These are phyloP conservation scores for Eumerus sabulonum DNA, from an alignment of 2,888 invertebrate genomes.

Conservation along the genomic window DNA sequence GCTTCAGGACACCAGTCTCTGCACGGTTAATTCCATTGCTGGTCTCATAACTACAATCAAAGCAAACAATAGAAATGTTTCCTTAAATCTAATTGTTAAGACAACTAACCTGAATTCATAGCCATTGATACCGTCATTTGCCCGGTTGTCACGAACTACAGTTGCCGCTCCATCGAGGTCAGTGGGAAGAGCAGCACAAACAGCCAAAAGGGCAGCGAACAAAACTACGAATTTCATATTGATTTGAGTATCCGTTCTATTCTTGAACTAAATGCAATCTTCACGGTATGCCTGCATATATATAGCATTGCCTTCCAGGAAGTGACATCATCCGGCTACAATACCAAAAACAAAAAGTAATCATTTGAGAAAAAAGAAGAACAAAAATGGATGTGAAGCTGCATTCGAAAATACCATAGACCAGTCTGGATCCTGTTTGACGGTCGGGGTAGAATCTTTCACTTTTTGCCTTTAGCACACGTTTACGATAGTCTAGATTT, in stretches of 20 bases:
- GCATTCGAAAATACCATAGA: too few species aligned
- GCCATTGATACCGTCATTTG: conserved; percentile 45
- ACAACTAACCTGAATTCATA: conserved; percentile 45
- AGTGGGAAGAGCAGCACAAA: conserved; percentile 72
- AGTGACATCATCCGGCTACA: conserved; percentile 34
- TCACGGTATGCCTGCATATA: conserved; percentile 22
- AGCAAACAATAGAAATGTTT: not conserved
- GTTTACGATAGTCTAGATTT: too few species aligned
- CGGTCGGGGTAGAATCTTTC: too few species aligned
- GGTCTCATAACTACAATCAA: conserved; percentile 79
- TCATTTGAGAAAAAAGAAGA: too few species aligned
- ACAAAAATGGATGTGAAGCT: not conserved
- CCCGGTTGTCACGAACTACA: conserved; percentile 77
- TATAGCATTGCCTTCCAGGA: conserved; percentile 36
- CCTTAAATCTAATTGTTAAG: not conserved
- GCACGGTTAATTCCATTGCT: conserved; percentile 79
- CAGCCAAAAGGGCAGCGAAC: conserved; percentile 74
- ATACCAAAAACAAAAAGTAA: too few species aligned
- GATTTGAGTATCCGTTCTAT: conserved; percentile 26
- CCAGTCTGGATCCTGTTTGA: too few species aligned
- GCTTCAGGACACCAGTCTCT: conserved; percentile 78
- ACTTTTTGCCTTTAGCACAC: too few species aligned
- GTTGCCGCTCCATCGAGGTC: conserved; percentile 78
- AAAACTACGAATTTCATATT: conserved; percentile 76
- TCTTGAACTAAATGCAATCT: conserved; percentile 42